Evolutionary conservation across 2,797 vertebrate species (phyloP), one percentile per base, ranked within the genome.

Genomic region (Esox masquinongy): DNA sequence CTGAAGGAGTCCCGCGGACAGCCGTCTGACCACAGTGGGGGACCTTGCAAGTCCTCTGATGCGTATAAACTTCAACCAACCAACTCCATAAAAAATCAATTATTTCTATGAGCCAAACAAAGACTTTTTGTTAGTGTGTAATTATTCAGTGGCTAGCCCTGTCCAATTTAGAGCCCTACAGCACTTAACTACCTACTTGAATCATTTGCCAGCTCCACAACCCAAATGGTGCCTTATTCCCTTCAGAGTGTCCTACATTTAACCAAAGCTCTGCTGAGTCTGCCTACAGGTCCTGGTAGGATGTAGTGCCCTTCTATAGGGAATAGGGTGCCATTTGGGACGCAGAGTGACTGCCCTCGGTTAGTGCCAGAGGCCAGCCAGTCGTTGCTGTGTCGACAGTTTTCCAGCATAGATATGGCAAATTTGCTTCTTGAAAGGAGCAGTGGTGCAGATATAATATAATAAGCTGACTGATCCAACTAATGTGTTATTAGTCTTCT

Each of bases 11-110:
- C 16, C 50, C 17, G 17, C 2, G 16, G 50, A n/a, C 0, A 17
- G 49, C 49, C 5, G 51, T 16, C 22, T 79, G 83, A 85, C 82
- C 87, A 81, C 82, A 68, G 87, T 43, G 56, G 84, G 90, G 86
- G 90, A 92, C 90, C 91, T 91, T 89, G 88, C 83, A 24, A 85
- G 92, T 90, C 91, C 89, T 92, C 79, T 88, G 84, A 76, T 85
- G 86, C 73, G 2, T 84, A 73, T 74, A 86, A 85, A 78, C 82
- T 5, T 49, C 51, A 81, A 53, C 17, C 50, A 19, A 53, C 50
- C 50, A 85, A 74, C 80, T 82, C 83, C 79, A 80, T 82, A 79
- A 84, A 87, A 88, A 93, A 92, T 92, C 89, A 86, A 92, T 93
- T 92, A 92, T 90, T 91, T 84, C 81, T 78, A 80, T 71, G 85